These are phyloP conservation scores for Trinectes maculatus DNA, from an alignment of 2,113 vertebrate genomes.

Conservation along the genomic window DNA sequence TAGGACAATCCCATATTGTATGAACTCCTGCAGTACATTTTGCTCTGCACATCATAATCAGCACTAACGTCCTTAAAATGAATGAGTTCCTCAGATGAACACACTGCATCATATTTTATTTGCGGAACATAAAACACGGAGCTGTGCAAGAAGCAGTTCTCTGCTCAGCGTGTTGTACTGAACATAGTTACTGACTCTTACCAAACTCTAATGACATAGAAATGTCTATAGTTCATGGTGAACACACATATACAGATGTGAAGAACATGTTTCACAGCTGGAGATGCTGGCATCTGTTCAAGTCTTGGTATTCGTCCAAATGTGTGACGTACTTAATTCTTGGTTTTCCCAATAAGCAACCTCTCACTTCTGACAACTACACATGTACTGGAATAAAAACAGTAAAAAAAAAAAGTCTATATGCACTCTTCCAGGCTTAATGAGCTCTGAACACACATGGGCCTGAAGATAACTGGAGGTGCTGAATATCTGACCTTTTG, in stretches of 20 bases:
- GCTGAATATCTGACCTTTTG: conserved; percentile 57
- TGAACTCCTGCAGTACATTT: too few relatives aligned
- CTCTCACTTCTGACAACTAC: conserved; percentile 6
- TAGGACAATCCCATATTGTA: too few relatives aligned
- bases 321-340: conserved; percentile 26
- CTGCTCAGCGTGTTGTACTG: not conserved
- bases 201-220: not conserved
- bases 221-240: not conserved
- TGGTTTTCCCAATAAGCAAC: not conserved
- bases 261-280: conserved; percentile 20
- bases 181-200: not conserved
- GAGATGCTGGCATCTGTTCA: conserved; percentile 13
- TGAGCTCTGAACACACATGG: conserved; percentile 31
- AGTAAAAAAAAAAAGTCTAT: conserved; percentile 7
- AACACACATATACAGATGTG: not conserved
- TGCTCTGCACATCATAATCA: not conserved
- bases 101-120: not conserved
- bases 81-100: not conserved
- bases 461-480: conserved; percentile 11
- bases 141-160: not conserved
- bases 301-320: not conserved
- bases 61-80: not conserved
- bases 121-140: not conserved
- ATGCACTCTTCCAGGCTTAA: conserved; percentile 7
- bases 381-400: conserved; percentile 21